phyloP scores from a whole-genome alignment of 2,888 invertebrate genomes.

The Dolichopus griseipennis region DNA sequence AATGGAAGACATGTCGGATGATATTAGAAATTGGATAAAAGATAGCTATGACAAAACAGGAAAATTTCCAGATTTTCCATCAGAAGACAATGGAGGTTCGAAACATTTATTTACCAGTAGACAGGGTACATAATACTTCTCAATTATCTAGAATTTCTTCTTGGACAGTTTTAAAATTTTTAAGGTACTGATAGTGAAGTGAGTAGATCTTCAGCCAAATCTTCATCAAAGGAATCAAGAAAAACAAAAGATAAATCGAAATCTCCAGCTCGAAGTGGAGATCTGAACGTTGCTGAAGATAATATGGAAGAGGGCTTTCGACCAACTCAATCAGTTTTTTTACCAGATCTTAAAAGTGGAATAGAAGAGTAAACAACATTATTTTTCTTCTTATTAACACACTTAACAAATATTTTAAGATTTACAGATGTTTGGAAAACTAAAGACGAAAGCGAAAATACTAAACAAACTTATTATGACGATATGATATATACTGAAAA shows the following conservation, averaged over 20 bases:
- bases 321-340: constrained; percentile 60
- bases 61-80: constrained; percentile 84
- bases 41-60: constrained; percentile 74
- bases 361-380: constrained; percentile 56
- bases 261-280: constrained; percentile 43
- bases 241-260: constrained; percentile 67
- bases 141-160: constrained; percentile 12
- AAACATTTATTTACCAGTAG: constrained; percentile 72
- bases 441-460: constrained; percentile 66
- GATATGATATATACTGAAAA: constrained; percentile 81
- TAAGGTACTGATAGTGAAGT: constrained; percentile 67
- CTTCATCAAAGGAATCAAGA: constrained; percentile 70
- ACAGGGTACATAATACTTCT: constrained; percentile 47
- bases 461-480: constrained; percentile 65
- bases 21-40: constrained; percentile 78
- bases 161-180: not conserved
- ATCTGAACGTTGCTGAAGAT: constrained; percentile 54
- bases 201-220: constrained; percentile 68
- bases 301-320: constrained; percentile 53
- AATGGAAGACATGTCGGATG: constrained; percentile 78
- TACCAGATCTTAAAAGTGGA: constrained; percentile 60
- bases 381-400: not conserved
- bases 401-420: constrained; percentile 32
- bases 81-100: constrained; percentile 85
- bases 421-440: constrained; percentile 76